Conservation (phyloP, 2,113 vertebrate genomes). For the Leucoraja erinaceus region DNA sequence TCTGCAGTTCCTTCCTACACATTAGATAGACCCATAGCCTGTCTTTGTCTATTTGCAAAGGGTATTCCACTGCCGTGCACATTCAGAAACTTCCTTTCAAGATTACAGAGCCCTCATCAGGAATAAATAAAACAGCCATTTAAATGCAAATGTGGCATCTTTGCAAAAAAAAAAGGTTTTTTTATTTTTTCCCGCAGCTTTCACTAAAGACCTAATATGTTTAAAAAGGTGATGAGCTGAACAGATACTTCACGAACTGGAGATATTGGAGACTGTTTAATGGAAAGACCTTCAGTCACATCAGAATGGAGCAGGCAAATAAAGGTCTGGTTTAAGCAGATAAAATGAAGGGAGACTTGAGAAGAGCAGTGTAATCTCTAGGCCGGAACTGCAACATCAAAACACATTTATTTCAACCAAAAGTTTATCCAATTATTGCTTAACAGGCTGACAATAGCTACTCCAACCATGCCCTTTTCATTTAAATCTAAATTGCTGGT, state of each 20-base stretch:
- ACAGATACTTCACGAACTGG: neutral
- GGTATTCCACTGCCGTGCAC: neutral
- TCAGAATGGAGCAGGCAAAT: conserved; percentile 55
- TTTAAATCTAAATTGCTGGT: conserved; percentile 89
- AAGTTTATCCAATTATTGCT: conserved; percentile 89
- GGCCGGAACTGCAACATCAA: conserved; percentile 78
- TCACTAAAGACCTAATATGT: neutral
- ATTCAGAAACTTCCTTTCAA: neutral
- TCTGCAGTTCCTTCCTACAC: no score
- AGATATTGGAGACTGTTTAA: neutral
- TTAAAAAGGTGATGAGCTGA: conserved; percentile 6
- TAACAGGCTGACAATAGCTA: conserved; percentile 70
- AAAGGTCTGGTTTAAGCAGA: conserved; percentile 73
- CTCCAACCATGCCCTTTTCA: conserved; percentile 69
- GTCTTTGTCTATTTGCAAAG: neutral
- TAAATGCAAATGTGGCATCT: conserved; percentile 30
- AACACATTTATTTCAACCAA: conserved; percentile 68
- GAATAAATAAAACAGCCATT: conserved; percentile 10
- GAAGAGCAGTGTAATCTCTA: conserved; percentile 59
- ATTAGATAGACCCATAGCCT: neutral
- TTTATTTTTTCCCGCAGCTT: neutral
- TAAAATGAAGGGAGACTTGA: conserved; percentile 71
- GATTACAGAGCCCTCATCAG: neutral
- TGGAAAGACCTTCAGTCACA: neutral
- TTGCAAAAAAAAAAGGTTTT: neutral